Percentiles rank a stretch among this genome's conserved stretches.
These are phyloP conservation scores for Stichodactyla mertensii DNA, from an alignment of 64 coral and sea anemone species.

Conservation along the genomic window DNA sequence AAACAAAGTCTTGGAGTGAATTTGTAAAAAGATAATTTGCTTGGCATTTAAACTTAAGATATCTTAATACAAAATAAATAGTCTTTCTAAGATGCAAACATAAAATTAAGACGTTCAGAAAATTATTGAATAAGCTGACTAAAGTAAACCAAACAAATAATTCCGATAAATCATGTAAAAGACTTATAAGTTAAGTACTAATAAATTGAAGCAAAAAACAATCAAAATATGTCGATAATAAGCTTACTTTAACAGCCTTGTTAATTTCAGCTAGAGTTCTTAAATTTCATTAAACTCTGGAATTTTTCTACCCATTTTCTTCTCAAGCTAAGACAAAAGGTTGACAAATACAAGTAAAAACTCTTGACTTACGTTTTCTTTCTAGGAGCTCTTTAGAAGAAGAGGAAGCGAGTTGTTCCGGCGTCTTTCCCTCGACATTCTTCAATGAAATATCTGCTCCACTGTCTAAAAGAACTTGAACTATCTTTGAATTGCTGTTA, in stretches of 20 bases:
- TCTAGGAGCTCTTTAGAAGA: constrained; percentile 56
- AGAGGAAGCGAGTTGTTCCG: constrained; percentile 51
- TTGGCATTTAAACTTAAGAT: not conserved
- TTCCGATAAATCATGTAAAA: too few relatives aligned
- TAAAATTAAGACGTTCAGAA: too few relatives aligned
- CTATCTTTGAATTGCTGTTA: constrained; percentile 57
- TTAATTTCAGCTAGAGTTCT: not conserved
- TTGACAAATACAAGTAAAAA: not conserved
- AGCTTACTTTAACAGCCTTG: not conserved
- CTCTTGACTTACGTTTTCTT: constrained; percentile 59
- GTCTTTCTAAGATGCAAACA: too few relatives aligned
- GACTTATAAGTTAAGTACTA: too few relatives aligned
- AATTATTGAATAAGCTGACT: too few relatives aligned
- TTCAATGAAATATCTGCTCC: constrained; percentile 52
- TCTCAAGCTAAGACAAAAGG: not conserved
- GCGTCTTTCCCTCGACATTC: constrained; percentile 59
- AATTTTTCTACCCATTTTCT: not conserved
- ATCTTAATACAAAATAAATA: too few relatives aligned
- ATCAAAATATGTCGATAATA: not conserved
- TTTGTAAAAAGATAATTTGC: too few relatives aligned
- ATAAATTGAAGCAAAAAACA: not conserved
- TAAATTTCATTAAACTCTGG: not conserved
- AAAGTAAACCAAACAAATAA: too few relatives aligned
- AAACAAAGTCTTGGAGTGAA: too few relatives aligned
- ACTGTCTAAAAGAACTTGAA: constrained; percentile 44